phyloP scores from a whole-genome alignment of 2,113 vertebrate species.

The Danio rerio region GRCz12tu NC_133183.1:31415501-31416000 shows the following conservation, averaged over 20 bases:
- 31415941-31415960: neutral
- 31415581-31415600: slow-evolving; percentile 2
- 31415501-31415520: neutral
- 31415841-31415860: neutral
- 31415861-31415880: neutral
- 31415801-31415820: slow-evolving; percentile 46
- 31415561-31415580: slow-evolving; percentile 18
- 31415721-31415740: slow-evolving; percentile 69
- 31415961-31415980: neutral
- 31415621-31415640: slow-evolving; percentile 2
- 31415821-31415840: neutral
- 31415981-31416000: no score
- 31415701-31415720: slow-evolving; percentile 54
- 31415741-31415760: slow-evolving; percentile 69
- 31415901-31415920: neutral
- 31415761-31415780: slow-evolving; percentile 61
- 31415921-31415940: no score
- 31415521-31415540: neutral
- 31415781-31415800: slow-evolving; percentile 69
- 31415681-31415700: slow-evolving; percentile 60
- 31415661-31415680: slow-evolving; percentile 36
- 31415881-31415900: neutral
- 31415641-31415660: slow-evolving; percentile 16
- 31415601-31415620: slow-evolving; percentile 13
- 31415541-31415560: neutral